These are phyloP conservation scores for Saxidomus purpurata DNA, from an alignment of 1,140 invertebrate genomes.

Conservation along the genomic window DNA sequence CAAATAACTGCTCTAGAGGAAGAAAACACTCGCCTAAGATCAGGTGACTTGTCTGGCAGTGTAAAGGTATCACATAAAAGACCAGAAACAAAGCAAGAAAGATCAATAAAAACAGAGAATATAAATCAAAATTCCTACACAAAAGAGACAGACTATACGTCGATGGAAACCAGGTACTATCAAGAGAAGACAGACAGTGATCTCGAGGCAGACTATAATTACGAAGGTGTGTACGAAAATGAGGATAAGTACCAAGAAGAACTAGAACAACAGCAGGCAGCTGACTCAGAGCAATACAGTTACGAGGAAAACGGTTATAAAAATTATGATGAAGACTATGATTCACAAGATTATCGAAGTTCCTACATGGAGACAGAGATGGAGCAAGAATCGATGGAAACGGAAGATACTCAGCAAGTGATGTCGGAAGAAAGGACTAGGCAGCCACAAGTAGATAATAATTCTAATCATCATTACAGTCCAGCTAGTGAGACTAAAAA, in stretches of 20 bases:
- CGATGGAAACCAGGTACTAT: conserved; percentile 47
- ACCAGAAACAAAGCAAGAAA: conserved; percentile 13
- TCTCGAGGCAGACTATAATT: conserved; percentile 59
- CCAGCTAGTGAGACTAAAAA: not conserved
- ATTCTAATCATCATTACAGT: not conserved
- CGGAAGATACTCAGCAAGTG: conserved; percentile 18
- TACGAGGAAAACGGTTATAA: conserved; percentile 54
- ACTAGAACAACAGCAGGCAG: conserved; percentile 22
- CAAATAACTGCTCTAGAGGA: conserved; percentile 78
- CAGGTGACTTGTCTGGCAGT: conserved; percentile 16
- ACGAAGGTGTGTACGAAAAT: conserved; percentile 63
- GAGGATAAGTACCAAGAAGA: conserved; percentile 58
- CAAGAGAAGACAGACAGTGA: conserved; percentile 63
- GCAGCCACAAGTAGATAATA: not conserved
- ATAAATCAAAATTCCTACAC: conserved; percentile 24
- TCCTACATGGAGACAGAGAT: conserved; percentile 30
- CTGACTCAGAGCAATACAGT: conserved; percentile 1
- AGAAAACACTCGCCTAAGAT: conserved; percentile 77
- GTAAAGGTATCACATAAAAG: conserved; percentile 11
- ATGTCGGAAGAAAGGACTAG: not conserved
- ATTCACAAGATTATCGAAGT: conserved; percentile 33
- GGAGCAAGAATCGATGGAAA: conserved; percentile 41
- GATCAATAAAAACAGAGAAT: conserved; percentile 38
- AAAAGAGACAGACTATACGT: not conserved
- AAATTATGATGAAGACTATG: conserved; percentile 41